Conservation (phyloP, 2,888 invertebrate genomes). For the Limnephilus marmoratus region DNA sequence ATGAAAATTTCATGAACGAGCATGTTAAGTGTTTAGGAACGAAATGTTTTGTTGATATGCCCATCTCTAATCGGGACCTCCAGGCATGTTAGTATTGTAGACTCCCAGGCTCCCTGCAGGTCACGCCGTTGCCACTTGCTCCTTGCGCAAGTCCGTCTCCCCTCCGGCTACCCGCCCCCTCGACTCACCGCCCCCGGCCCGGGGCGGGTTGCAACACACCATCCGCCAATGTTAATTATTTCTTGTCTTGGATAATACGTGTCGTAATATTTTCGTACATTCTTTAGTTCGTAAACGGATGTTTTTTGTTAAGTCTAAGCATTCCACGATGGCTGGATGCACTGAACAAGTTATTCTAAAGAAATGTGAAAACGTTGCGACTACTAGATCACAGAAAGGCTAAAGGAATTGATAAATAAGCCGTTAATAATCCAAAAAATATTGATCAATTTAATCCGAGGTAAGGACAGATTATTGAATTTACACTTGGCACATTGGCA, state of each 20-base stretch:
- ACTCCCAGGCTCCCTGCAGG: neutral
- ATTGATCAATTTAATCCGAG: no score
- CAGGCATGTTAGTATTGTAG: neutral
- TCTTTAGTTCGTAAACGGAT: slow-evolving; percentile 5
- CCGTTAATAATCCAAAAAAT: no score
- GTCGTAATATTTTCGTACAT: neutral
- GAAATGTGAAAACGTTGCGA: neutral
- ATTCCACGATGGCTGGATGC: neutral
- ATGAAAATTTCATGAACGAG: neutral
- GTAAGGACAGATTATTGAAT: no score
- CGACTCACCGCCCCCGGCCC: neutral
- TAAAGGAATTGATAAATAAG: neutral
- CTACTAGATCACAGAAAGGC: neutral
- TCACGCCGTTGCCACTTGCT: neutral
- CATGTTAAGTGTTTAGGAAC: neutral
- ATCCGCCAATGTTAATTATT: slow-evolving; percentile 39
- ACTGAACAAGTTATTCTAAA: no score
- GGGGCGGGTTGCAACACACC: slow-evolving; percentile 36
- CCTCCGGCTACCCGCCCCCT: neutral
- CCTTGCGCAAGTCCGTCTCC: neutral
- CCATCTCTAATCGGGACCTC: neutral
- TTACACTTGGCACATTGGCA: neutral
- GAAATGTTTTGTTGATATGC: neutral
- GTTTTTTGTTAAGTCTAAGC: neutral
- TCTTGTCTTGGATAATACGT: slow-evolving; percentile 46